Evolutionary conservation across 2,797 vertebrate genomes (phyloP).

Genomic region (Carcharodon carcharias): DNA sequence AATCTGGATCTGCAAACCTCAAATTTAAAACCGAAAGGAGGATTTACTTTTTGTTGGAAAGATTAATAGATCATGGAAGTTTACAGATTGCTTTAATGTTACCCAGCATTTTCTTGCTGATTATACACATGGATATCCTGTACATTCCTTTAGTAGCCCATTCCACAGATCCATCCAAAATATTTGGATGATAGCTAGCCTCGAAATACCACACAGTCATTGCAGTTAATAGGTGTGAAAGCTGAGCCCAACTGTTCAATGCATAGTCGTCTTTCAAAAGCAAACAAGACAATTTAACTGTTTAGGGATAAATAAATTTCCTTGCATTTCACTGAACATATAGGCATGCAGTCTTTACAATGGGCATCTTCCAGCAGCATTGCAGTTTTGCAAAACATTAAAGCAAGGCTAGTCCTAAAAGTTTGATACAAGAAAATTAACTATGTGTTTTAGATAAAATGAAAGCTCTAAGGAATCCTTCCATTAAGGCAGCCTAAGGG

Average conservation of each 20-base stretch:
- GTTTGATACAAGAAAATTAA: neutral
- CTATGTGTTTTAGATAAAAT: neutral
- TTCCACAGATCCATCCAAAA: neutral
- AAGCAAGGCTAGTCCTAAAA: neutral
- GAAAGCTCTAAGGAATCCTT: neutral
- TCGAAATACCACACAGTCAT: neutral
- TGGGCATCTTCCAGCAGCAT: neutral
- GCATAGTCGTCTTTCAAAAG: neutral
- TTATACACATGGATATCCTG: neutral
- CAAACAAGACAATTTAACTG: neutral
- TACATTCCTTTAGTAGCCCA: neutral
- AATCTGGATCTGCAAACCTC: neutral
- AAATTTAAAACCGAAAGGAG: neutral
- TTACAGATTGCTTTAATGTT: neutral
- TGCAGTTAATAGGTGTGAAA: neutral
- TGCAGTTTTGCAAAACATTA: neutral
- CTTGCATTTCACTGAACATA: neutral
- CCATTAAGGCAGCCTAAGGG: neutral
- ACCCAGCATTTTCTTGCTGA: neutral
- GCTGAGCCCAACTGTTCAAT: neutral
- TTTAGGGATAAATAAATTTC: neutral
- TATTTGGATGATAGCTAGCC: neutral
- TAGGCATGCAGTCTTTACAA: neutral
- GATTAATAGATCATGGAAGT: neutral
- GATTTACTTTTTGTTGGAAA: neutral